Conservation (phyloP, 2,797 vertebrate genomes). For the Cheirogaleus major region DNA sequence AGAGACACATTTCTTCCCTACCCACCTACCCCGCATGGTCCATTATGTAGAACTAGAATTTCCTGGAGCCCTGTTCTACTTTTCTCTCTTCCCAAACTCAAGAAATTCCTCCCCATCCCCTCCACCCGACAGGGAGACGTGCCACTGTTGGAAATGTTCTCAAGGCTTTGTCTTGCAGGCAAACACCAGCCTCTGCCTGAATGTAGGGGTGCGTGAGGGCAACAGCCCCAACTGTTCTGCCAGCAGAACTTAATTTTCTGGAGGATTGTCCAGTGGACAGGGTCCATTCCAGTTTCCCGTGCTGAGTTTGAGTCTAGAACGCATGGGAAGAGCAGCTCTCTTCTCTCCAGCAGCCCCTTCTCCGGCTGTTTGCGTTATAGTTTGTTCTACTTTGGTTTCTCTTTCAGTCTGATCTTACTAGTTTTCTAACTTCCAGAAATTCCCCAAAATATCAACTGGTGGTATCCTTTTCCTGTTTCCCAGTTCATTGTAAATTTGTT, state of each 20-base stretch:
- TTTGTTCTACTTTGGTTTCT: not conserved
- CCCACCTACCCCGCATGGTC: not conserved
- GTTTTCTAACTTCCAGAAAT: not conserved
- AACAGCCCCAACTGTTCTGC: not conserved
- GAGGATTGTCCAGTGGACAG: not conserved
- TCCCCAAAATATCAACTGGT: not conserved
- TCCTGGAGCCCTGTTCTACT: not conserved
- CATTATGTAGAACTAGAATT: not conserved
- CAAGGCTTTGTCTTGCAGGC: not conserved
- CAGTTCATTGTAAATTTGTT: not conserved
- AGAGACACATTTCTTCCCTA: not conserved
- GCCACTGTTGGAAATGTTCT: not conserved
- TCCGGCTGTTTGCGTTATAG: not conserved
- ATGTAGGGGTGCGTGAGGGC: not conserved
- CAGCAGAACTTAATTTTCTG: not conserved
- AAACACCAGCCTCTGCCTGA: not conserved
- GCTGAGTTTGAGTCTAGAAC: not conserved
- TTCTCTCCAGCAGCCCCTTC: not conserved
- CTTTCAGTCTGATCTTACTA: not conserved
- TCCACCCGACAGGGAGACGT: not conserved
- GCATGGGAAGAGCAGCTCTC: not conserved
- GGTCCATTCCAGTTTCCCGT: not conserved
- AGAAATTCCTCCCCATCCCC: not conserved
- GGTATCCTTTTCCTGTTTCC: not conserved
- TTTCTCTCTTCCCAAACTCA: slow-evolving; percentile 8